Evolutionary conservation across 2,797 vertebrate genomes (phyloP), one percentile per base, ranked within the genome.

Genomic region (Balearica regulorum): DNA sequence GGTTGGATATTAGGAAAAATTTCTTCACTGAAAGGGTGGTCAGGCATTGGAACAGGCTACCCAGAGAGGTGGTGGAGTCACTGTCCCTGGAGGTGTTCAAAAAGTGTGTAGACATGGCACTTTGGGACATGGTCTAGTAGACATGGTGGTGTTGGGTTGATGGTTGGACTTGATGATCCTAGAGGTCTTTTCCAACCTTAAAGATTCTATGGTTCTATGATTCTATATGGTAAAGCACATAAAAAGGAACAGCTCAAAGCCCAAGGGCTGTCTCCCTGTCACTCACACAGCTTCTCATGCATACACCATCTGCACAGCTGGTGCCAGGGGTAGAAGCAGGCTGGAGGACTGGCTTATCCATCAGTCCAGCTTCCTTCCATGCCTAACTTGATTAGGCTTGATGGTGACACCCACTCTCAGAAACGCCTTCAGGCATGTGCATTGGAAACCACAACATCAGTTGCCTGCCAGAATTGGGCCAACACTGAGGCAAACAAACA

Each of bases 361-460:
- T 15, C 35, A 49, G 29, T 5, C 35, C 37, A 51, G 9, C 25
- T 79, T 35, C 46, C 13, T 16, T 41, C 51, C 37, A 41, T 37
- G 31, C 54, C 33, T 28, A 7, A 12, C 12, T 43, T 37, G 33
- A 22, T 75, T 37, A 25, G 20, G 53, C 7, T 0, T 58, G 39
- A 8, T 43, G 61, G 77, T 20, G 46, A 76, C 41, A 31, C 35
- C 28, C 28, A 24, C 21, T 25, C 53, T 46, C 65, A 61, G 76
- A 48, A 86, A 24, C 18, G 39, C 37, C 9, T 82, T 53, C 49
- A 75, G 25, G 5, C 41, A 60, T 0, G 0, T 1, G 3, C 48
- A 7, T 5, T 25, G 16, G 44, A 64, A 57, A 14, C 19, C 37
- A 16, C 31, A 29, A 39, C 24, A 49, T 7, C 37, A 44, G n/a